These are phyloP conservation scores for Zonotrichia leucophrys DNA, from an alignment of 2,113 vertebrate species.

Conservation along the genomic window DNA sequence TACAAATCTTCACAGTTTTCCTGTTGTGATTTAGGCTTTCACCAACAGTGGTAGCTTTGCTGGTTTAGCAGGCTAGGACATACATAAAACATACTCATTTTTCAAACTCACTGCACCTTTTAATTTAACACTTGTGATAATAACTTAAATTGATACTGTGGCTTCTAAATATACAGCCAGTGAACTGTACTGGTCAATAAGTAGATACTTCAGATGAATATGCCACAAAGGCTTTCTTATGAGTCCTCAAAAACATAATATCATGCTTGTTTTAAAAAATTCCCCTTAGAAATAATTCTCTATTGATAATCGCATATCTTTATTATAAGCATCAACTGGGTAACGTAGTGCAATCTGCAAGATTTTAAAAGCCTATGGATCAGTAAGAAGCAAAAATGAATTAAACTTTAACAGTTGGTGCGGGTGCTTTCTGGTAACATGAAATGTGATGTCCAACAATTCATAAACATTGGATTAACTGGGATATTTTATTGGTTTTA, in stretches of 20 bases:
- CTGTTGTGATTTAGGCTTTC: neutral
- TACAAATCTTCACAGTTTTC: neutral
- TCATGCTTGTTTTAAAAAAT: neutral
- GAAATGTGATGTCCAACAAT: neutral
- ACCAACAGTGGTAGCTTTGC: neutral
- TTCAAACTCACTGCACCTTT: neutral
- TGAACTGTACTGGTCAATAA: neutral
- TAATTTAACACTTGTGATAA: neutral
- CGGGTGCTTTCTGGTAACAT: neutral
- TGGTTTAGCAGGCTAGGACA: neutral
- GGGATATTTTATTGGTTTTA: neutral
- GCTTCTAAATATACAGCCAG: neutral
- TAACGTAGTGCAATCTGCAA: neutral
- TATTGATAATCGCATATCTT: neutral
- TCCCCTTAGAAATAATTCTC: neutral
- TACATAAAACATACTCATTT: constrained; percentile 1
- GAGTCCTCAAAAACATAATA: neutral
- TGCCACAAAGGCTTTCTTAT: neutral
- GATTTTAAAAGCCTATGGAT: neutral
- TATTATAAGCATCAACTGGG: neutral
- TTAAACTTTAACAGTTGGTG: neutral
- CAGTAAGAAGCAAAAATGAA: neutral
- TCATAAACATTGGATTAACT: neutral
- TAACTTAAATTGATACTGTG: neutral
- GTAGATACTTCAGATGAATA: neutral